These are phyloP conservation scores for Cryptoleucopteryx plumbea DNA, from an alignment of 2,113 vertebrate genomes.

Conservation along the genomic window DNA sequence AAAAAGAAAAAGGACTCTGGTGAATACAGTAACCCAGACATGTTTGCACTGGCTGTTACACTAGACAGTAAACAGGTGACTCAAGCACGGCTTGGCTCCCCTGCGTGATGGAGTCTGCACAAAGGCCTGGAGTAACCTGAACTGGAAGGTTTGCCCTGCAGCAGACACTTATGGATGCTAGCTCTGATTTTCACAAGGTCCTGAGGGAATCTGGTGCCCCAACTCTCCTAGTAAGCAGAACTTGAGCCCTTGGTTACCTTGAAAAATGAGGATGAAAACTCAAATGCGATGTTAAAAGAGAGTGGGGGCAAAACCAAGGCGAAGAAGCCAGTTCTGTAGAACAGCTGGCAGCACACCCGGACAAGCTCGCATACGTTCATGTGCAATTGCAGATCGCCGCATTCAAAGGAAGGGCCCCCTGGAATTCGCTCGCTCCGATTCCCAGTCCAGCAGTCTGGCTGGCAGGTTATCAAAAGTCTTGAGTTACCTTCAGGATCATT, in stretches of 20 bases:
- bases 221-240: neutral
- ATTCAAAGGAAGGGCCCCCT: slow-evolving; percentile 46
- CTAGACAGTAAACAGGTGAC: slow-evolving; percentile 59
- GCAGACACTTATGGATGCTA: neutral
- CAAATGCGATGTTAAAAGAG: neutral
- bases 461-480: slow-evolving; percentile 37
- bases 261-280: neutral
- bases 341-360: slow-evolving; percentile 38
- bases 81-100: slow-evolving; percentile 60
- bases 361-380: neutral
- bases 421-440: slow-evolving; percentile 6
- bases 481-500: slow-evolving; percentile 97
- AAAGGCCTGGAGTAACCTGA: slow-evolving; percentile 53
- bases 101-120: slow-evolving; percentile 8
- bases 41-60: slow-evolving; percentile 62
- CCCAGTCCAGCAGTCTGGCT: slow-evolving; percentile 58
- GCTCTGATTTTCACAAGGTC: slow-evolving; percentile 1
- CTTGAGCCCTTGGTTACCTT: neutral
- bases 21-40: slow-evolving; percentile 45
- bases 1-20: slow-evolving; percentile 42
- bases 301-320: neutral
- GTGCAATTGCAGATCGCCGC: neutral
- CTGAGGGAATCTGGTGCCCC: neutral
- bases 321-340: neutral
- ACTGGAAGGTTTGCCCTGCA: neutral